Evolutionary conservation across 1,140 invertebrate species (phyloP).

Genomic region (Cyphomyrmex costatus): DNA sequence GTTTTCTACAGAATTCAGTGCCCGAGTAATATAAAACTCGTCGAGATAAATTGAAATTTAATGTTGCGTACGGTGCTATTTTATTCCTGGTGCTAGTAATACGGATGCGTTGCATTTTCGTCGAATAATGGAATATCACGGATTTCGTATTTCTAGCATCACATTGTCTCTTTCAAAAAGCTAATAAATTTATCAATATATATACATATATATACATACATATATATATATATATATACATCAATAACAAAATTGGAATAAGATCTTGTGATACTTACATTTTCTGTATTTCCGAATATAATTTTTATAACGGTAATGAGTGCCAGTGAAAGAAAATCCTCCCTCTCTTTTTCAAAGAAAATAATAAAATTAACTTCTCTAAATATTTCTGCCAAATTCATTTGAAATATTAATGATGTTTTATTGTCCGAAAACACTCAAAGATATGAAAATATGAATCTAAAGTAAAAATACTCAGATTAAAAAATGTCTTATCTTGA

Average conservation of each 20-base stretch:
- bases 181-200: conserved; percentile 17
- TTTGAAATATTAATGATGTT: background rate
- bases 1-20: conserved; percentile 28
- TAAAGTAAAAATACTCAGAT: background rate
- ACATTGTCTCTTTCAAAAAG: background rate
- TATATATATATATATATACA: background rate
- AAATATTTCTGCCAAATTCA: background rate
- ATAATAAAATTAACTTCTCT: background rate
- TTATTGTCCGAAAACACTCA: background rate
- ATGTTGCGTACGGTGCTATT: conserved; percentile 44
- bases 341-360: background rate
- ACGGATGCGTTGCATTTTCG: conserved; percentile 7
- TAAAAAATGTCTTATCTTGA: background rate
- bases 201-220: background rate
- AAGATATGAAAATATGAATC: background rate
- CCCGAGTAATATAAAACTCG: conserved; percentile 36
- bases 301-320: background rate
- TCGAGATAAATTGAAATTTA: conserved; percentile 53
- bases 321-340: background rate
- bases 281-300: background rate
- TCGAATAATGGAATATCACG: conserved; percentile 26
- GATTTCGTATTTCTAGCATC: background rate
- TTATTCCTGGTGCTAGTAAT: background rate
- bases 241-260: conserved; percentile 5
- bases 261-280: background rate